phyloP scores from a whole-genome alignment of 1,140 invertebrate genomes.

The Drosophila miranda region DNA sequence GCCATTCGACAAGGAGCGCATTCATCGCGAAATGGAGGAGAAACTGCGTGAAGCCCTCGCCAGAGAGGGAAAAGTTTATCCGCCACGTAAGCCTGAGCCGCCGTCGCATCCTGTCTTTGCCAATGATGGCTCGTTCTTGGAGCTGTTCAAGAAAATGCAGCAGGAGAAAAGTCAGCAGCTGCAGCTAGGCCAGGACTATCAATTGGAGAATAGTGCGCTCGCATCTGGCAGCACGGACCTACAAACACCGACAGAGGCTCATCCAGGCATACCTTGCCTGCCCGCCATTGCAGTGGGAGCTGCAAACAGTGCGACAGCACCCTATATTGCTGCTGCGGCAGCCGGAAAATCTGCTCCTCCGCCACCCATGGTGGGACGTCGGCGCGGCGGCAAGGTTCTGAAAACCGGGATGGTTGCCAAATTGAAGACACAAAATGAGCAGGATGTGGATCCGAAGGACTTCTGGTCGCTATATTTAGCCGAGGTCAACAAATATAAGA shows the following conservation, averaged over 20 bases:
- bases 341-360: slow-evolving; percentile 63
- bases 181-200: slow-evolving; percentile 15
- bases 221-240: neutral
- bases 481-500: slow-evolving; percentile 95
- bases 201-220: no score
- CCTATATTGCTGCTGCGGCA: slow-evolving; percentile 82
- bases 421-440: slow-evolving; percentile 86
- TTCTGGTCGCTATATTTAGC: slow-evolving; percentile 96
- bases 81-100: slow-evolving; percentile 75
- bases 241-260: slow-evolving; percentile 13
- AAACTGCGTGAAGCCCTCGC: slow-evolving; percentile 73
- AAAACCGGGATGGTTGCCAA: slow-evolving; percentile 96
- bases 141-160: slow-evolving; percentile 95
- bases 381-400: slow-evolving; percentile 91
- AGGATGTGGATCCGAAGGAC: slow-evolving; percentile 89
- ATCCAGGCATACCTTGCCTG: slow-evolving; percentile 23
- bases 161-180: slow-evolving; percentile 85
- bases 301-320: slow-evolving; percentile 62
- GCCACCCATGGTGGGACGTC: slow-evolving; percentile 87
- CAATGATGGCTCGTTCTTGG: slow-evolving; percentile 94
- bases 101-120: slow-evolving; percentile 85
- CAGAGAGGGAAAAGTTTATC: slow-evolving; percentile 80
- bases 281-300: slow-evolving; percentile 79
- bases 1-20: slow-evolving; percentile 79
- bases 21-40: slow-evolving; percentile 80